A percentile compares a stretch with the other conserved stretches of the same genome.
Conservation (phyloP, 2,113 vertebrate genomes). For the Megalops atlanticus region DNA sequence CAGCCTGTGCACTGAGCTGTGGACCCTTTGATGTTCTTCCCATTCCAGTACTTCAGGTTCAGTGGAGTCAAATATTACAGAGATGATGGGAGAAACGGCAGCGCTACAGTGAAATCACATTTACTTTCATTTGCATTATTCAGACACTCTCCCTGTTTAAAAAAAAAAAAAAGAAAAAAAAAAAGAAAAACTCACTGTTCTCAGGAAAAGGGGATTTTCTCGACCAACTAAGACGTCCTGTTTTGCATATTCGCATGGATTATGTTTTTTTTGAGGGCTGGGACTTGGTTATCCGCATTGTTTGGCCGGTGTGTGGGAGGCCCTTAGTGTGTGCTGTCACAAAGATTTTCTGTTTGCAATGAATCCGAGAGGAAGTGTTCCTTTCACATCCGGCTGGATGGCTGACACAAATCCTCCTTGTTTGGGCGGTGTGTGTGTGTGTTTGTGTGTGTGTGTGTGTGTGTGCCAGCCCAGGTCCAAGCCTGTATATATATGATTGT, state of each 20-base stretch:
- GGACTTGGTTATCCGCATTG: slow-evolving; percentile 39
- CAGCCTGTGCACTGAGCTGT: no score
- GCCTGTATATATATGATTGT: no score
- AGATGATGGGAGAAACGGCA: no score
- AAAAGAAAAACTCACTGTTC: not conserved
- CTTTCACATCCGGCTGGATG: slow-evolving; percentile 36
- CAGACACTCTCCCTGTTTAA: not conserved
- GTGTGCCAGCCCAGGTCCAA: no score
- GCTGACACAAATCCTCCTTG: slow-evolving; percentile 22
- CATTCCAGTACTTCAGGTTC: no score
- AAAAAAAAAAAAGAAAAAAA: not conserved
- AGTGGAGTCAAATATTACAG: not conserved
- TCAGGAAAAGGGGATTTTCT: not conserved
- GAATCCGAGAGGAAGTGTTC: slow-evolving; percentile 32
- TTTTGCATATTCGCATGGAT: slow-evolving; percentile 10
- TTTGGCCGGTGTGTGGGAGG: slow-evolving; percentile 44
- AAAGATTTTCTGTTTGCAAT: slow-evolving; percentile 36
- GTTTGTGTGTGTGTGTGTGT: not conserved
- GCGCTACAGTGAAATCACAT: no score
- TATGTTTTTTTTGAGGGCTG: slow-evolving; percentile 26
- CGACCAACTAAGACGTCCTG: not conserved
- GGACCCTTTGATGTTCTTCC: no score
- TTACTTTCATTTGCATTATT: no score
- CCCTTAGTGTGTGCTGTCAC: slow-evolving; percentile 38
- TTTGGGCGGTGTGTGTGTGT: not conserved